Evolutionary conservation across 2,113 vertebrate species (phyloP).

Genomic region (Hypanus sabinus): DNA sequence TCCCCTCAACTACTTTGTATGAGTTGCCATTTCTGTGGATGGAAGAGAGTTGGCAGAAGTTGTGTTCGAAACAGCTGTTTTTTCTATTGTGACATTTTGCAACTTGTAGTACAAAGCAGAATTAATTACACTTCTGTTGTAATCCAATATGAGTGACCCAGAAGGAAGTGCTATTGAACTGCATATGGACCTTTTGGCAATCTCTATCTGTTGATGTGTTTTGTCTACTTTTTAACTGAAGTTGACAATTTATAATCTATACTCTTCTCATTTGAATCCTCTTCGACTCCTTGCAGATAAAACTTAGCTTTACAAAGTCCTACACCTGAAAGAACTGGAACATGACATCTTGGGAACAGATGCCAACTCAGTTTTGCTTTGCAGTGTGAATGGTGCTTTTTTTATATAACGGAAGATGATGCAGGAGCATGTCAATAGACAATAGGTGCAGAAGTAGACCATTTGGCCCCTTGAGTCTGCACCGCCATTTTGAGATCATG

Average conservation of each 20-base stretch:
- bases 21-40: neutral
- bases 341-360: too few relatives aligned
- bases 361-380: neutral
- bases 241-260: neutral
- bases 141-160: neutral
- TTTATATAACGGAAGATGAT: neutral
- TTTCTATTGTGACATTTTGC: neutral
- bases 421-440: too few relatives aligned
- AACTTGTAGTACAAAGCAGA: neutral
- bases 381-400: neutral
- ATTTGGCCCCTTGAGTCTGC: too few relatives aligned
- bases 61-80: neutral
- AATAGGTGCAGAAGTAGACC: too few relatives aligned
- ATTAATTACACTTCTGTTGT: neutral
- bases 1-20: too few relatives aligned
- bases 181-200: neutral
- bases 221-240: neutral
- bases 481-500: too few relatives aligned
- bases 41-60: neutral
- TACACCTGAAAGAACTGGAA: neutral
- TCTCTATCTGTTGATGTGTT: neutral
- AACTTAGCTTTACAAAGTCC: neutral
- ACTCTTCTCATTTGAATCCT: too few relatives aligned
- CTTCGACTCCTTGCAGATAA: neutral
- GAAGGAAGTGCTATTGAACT: neutral